A percentile compares a stretch with the other conserved stretches of the same genome.
Conservation (phyloP, 2,888 invertebrate genomes). For the Rugalucina vietnamica region DNA sequence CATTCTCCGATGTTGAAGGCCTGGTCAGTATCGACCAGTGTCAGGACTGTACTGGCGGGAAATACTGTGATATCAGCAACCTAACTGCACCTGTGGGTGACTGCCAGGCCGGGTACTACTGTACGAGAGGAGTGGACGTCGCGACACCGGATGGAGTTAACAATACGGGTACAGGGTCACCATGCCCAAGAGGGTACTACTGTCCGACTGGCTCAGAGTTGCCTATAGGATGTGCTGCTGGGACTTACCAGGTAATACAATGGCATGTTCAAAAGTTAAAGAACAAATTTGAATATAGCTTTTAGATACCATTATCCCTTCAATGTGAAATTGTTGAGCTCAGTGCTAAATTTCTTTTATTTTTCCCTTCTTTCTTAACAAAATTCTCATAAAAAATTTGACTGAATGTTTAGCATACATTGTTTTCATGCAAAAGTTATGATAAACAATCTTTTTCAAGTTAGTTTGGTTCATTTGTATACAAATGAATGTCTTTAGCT, state of each 20-base stretch:
- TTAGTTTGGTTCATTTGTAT: too few relatives aligned
- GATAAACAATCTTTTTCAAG: too few relatives aligned
- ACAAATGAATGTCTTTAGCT: too few relatives aligned
- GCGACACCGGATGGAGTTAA: slow-evolving; percentile 76
- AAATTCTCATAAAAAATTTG: too few relatives aligned
- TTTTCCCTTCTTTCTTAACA: too few relatives aligned
- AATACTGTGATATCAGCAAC: slow-evolving; percentile 77
- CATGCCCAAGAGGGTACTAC: slow-evolving; percentile 79
- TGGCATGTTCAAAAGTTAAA: not conserved
- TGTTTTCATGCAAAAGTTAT: too few relatives aligned
- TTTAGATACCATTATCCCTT: too few relatives aligned
- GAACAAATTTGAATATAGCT: not conserved
- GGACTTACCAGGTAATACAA: slow-evolving; percentile 79
- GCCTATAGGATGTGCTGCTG: slow-evolving; percentile 78
- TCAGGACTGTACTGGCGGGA: slow-evolving; percentile 75
- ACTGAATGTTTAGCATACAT: too few relatives aligned
- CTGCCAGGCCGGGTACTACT: slow-evolving; percentile 80
- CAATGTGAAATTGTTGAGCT: too few relatives aligned
- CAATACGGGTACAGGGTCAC: slow-evolving; percentile 80
- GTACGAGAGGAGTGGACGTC: slow-evolving; percentile 78
- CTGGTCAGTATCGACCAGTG: slow-evolving; percentile 71
- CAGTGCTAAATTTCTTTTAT: too few relatives aligned
- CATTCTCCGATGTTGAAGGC: slow-evolving; percentile 79
- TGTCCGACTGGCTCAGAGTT: slow-evolving; percentile 75
- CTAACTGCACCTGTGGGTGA: slow-evolving; percentile 77